These are phyloP conservation scores for Brassicogethes aeneus DNA, from an alignment of 2,888 invertebrate genomes.

Conservation along the genomic window DNA sequence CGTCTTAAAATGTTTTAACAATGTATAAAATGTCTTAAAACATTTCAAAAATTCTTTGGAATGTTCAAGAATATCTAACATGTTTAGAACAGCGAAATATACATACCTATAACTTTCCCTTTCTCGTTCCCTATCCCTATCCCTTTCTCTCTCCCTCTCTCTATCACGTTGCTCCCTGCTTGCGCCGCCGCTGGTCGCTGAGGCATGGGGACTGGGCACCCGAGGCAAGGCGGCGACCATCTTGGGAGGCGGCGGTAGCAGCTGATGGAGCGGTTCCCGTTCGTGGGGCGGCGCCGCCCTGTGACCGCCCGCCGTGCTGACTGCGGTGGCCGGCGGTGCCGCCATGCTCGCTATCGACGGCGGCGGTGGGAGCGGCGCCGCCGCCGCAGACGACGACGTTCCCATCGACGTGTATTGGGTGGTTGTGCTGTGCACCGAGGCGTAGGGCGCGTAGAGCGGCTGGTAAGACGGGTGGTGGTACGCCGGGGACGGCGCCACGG, in stretches of 20 bases:
- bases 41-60: too few species aligned
- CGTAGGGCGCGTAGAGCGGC: slow-evolving; percentile 55
- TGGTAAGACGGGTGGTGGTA: slow-evolving; percentile 37
- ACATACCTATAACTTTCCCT: slow-evolving; percentile 76
- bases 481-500: slow-evolving; percentile 46
- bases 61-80: too few species aligned
- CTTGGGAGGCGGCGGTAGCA: slow-evolving; percentile 58
- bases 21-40: too few species aligned
- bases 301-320: background rate
- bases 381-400: slow-evolving; percentile 10
- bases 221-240: too few species aligned
- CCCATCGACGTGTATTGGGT: slow-evolving; percentile 48
- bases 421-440: slow-evolving; percentile 58
- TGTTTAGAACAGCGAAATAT: too few species aligned
- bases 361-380: slow-evolving; percentile 40
- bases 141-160: slow-evolving; percentile 45
- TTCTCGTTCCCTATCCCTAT: slow-evolving; percentile 45
- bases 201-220: slow-evolving; percentile 59
- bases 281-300: slow-evolving; percentile 19
- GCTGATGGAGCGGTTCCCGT: slow-evolving; percentile 14
- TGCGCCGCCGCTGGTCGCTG: slow-evolving; percentile 45
- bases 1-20: too few species aligned
- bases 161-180: background rate
- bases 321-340: slow-evolving; percentile 36
- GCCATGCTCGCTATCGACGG: slow-evolving; percentile 46